These are phyloP conservation scores for Philotrypesis tridentata DNA, from an alignment of 1,140 invertebrate genomes.

Conservation along the genomic window DNA sequence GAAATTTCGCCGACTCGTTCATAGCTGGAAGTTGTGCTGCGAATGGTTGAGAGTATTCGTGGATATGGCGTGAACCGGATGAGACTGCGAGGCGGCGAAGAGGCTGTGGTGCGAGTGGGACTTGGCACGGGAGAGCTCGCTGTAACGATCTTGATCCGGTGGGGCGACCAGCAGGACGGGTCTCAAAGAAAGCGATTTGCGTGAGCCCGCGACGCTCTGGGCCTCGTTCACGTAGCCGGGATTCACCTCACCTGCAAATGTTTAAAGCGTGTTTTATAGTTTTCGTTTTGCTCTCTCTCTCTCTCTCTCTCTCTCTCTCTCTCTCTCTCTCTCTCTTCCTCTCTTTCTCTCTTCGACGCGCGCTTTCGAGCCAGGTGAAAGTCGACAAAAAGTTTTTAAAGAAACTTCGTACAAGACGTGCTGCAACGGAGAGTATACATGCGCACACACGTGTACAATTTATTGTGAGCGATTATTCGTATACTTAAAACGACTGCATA, in stretches of 20 bases:
- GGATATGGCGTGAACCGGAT: conserved; percentile 69
- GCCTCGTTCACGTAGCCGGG: conserved; percentile 87
- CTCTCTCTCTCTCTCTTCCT: too few relatives aligned
- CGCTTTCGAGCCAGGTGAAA: background rate
- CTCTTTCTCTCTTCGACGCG: too few relatives aligned
- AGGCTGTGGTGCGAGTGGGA: conserved; percentile 72
- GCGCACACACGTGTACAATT: background rate
- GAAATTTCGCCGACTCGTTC: conserved; percentile 33
- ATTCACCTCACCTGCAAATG: conserved; percentile 87
- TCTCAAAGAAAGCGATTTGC: conserved; percentile 89
- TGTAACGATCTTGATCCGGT: conserved; percentile 73
- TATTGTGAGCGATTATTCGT: too few relatives aligned
- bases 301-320: too few relatives aligned
- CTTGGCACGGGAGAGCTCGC: conserved; percentile 70
- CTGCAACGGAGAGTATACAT: background rate
- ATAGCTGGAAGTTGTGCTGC: conserved; percentile 71
- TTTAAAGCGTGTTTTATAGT: too few relatives aligned
- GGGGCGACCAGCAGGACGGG: conserved; percentile 88
- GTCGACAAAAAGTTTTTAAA: background rate
- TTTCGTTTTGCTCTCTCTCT: too few relatives aligned
- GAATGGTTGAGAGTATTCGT: conserved; percentile 71
- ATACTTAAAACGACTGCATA: too few relatives aligned
- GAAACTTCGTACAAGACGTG: background rate
- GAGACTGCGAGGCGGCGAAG: conserved; percentile 66
- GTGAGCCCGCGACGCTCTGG: conserved; percentile 85